A percentile compares a stretch with the other conserved stretches of the same genome.
These are phyloP conservation scores for Cosmia trapezina DNA, from an alignment of 2,888 invertebrate species.

Conservation along the genomic window DNA sequence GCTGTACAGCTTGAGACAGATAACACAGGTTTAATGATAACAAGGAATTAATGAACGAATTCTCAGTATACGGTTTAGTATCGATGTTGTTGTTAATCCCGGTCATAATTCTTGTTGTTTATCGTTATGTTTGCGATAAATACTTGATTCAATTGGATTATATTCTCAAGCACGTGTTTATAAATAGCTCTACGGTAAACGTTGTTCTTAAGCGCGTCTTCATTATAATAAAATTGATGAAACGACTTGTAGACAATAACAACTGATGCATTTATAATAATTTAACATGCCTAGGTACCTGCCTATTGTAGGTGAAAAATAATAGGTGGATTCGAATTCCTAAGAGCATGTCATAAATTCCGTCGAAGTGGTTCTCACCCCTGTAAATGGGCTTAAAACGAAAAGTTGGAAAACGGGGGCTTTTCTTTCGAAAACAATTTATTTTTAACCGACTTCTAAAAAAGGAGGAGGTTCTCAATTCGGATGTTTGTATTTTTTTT, in stretches of 20 bases:
- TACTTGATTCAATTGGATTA: constrained; percentile 35
- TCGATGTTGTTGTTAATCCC: constrained; percentile 41
- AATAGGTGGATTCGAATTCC: neutral
- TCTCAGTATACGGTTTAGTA: constrained; percentile 18
- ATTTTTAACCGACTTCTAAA: too few species aligned
- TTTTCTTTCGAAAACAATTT: constrained; percentile 7
- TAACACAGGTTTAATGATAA: constrained; percentile 33
- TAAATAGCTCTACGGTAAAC: constrained; percentile 16
- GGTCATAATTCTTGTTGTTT: constrained; percentile 25
- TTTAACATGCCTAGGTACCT: too few species aligned
- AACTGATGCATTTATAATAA: neutral
- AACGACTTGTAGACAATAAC: neutral
- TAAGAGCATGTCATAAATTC: neutral
- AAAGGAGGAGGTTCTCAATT: too few species aligned
- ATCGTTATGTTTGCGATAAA: constrained; percentile 46
- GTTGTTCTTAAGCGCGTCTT: constrained; percentile 3
- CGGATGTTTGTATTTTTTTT: too few species aligned
- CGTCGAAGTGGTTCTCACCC: neutral
- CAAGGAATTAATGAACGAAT: constrained; percentile 22
- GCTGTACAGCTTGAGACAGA: neutral
- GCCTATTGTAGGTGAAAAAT: neutral
- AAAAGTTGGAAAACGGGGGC: neutral
- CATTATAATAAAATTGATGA: neutral
- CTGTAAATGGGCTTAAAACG: constrained; percentile 4
- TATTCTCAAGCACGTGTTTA: constrained; percentile 1